Conservation (phyloP, 2,888 invertebrate genomes). For the Tachina lurida region DNA sequence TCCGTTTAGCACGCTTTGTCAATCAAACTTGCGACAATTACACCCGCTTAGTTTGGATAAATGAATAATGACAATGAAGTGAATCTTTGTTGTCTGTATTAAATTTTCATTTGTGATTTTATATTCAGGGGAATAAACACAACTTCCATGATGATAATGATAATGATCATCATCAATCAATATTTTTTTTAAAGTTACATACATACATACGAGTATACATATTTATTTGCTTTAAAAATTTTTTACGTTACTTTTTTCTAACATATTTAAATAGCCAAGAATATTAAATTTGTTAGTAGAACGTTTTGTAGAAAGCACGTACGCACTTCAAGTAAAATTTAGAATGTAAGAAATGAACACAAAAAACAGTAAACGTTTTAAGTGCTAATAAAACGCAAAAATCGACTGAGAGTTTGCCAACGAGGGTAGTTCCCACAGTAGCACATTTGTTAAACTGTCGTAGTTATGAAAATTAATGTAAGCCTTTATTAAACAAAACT, state of each 20-base stretch:
- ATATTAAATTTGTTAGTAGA: slow-evolving; percentile 52
- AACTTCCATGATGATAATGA: slow-evolving; percentile 13
- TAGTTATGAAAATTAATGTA: too few relatives aligned
- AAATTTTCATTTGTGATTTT: slow-evolving; percentile 40
- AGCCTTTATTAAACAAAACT: too few relatives aligned
- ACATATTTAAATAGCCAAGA: slow-evolving; percentile 54
- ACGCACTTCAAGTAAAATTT: slow-evolving; percentile 39
- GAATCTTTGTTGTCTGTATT: slow-evolving; percentile 2
- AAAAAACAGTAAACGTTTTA: slow-evolving; percentile 24
- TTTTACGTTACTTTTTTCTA: slow-evolving; percentile 22
- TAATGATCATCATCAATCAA: slow-evolving; percentile 61
- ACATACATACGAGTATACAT: too few relatives aligned
- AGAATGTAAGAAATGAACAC: slow-evolving; percentile 12
- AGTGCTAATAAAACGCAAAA: slow-evolving; percentile 1
- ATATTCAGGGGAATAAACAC: slow-evolving; percentile 36
- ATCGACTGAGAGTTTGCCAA: neutral
- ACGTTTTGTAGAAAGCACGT: slow-evolving; percentile 52
- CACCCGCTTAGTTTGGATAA: neutral
- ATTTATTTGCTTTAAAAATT: neutral
- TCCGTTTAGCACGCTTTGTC: neutral
- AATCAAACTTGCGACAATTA: neutral
- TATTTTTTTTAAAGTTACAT: neutral
- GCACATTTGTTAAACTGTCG: neutral
- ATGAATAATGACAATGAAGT: slow-evolving; percentile 30
- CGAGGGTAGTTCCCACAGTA: neutral